Evolutionary conservation across 2,888 invertebrate species (phyloP), one percentile per base, ranked within the genome.

Genomic region (Plutella xylostella): DNA sequence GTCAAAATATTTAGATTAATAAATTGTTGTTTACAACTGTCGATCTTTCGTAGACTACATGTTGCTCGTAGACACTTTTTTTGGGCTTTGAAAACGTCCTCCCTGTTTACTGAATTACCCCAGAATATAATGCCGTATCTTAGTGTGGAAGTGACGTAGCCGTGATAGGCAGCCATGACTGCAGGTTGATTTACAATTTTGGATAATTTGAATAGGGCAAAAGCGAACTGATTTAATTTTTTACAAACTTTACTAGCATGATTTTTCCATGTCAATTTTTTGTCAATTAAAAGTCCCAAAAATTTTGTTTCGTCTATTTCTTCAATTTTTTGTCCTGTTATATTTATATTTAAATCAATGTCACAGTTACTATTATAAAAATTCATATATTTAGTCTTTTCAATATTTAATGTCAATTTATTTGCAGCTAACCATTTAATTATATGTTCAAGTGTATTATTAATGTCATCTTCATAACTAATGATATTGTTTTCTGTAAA

Each of bases 71-170:
- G 9, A 28, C 41, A 45, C 28, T 17, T 22, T 15, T 33, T 33
- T 33, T 33, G 33, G n/a, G 33, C 33, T 33, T 15, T 33, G 15
- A 33, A 33, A 15, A 28, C 35, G 19, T 12, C 17, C 1, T 25
- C 41, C n/a, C 41, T 45, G 22, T 41, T 18, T 7, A 11, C 15
- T 7, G 37, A 30, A 11, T 45, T 42, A 3, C 42, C 37, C 37
- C 45, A 45, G 15, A 39, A 40, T 6, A 45, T 39, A n/a, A 45
- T 21, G 12, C 45, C 45, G 25, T 46, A 46, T 35, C 45, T 18
- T 12, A 46, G 28, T 21, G 28, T 37, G 9, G 42, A 37, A 12
- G 21, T 18, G 15, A 42, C 39, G 21, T 15, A 45, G 2, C 45
- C 45, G 11, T 39, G 45, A 40, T 45, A 45, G 12, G 45, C 45